Conservation (phyloP, 2,797 vertebrate species). For the Rhinatrema bivittatum region DNA sequence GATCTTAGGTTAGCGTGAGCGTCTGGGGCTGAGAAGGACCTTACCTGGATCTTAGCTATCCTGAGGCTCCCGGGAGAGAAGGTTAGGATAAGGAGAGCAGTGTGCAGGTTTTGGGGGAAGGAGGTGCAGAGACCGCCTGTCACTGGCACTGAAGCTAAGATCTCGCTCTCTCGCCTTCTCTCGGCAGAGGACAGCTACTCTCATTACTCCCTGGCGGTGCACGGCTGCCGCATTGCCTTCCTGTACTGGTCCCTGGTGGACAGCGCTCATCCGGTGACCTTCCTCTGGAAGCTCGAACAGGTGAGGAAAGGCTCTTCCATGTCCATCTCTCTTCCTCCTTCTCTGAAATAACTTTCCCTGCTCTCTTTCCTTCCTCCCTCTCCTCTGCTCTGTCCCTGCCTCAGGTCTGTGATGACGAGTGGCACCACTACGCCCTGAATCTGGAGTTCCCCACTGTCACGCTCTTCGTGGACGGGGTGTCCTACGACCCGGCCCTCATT, state of each 20-base stretch:
- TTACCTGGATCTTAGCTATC: too few relatives aligned
- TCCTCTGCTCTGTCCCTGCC: not conserved
- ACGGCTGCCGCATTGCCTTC: constrained; percentile 89
- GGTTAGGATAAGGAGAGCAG: too few relatives aligned
- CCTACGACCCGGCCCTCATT: constrained; percentile 93
- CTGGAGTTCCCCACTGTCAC: constrained; percentile 93
- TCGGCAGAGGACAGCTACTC: constrained; percentile 85
- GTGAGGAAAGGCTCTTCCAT: constrained; percentile 45
- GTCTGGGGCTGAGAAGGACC: too few relatives aligned
- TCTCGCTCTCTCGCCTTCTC: too few relatives aligned
- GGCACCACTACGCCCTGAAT: constrained; percentile 94
- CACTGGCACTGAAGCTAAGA: too few relatives aligned
- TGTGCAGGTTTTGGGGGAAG: too few relatives aligned
- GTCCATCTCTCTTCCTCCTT: not conserved
- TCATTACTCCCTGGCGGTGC: constrained; percentile 89
- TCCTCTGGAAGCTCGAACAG: constrained; percentile 97
- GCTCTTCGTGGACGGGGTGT: constrained; percentile 88
- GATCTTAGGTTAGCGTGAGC: too few relatives aligned
- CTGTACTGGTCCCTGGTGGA: constrained; percentile 93
- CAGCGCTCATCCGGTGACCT: constrained; percentile 88
- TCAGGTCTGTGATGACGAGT: constrained; percentile 91
- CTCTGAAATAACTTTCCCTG: not conserved
- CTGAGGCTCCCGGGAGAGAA: too few relatives aligned
- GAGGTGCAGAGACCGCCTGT: too few relatives aligned
- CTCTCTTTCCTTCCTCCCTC: not conserved